Base-by-base conservation (phyloP, 30 jellyfish, hydroid and myxozoan genomes). In the Phacellophora camtschatica region DNA sequence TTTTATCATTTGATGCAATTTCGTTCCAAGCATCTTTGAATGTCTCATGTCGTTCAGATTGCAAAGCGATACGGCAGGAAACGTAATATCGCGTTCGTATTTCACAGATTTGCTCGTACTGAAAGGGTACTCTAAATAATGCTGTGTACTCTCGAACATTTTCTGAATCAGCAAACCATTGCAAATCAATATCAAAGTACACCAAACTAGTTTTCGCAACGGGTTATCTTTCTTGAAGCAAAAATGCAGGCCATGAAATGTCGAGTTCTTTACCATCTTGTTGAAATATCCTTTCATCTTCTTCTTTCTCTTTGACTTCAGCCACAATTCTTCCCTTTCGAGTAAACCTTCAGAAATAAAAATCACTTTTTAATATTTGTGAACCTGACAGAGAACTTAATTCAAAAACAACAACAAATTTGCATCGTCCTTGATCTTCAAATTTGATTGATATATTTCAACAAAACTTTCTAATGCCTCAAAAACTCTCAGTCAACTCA, bases 21-120 rank as follows among this genome's bases (percentile, higher is more conserved):
- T 59, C 29, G 98, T 90, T 3, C 96, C 96, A 28, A 83, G 67
- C 85, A 90, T 66, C 23, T 49, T 81, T 2, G 96, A 83, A 68
- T 74, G 28, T 31, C 87, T 43, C 90, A 83, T 75, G 69, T 90
- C 98, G 58, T 90, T 90, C 61, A 83, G 39, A 48, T 90, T 90
- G 77, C 98, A 90, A 13, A 90, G 87, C 7, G 98, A 90, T 7
- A 90, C 96, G 41, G 98, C 98, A 10, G 98, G 98, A 35, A 90
- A 90, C 16, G 77, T 84, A 3, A 90, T 28, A 29, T 63, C 68
- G 16, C 77, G 31, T 13, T 59, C 58, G 50, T 74, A 83, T 32
- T 46, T 71, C 33, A 85, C 80, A 68, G 88, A 84, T 36, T 54
- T 78, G 10, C 90, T 77, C 15, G 98, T 90, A 42, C 91, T 82